A percentile compares a stretch with the other conserved stretches of the same genome.
These are phyloP conservation scores for Sebastes steindachneri DNA, from an alignment of 2,797 vertebrate species.

Conservation along the genomic window DNA sequence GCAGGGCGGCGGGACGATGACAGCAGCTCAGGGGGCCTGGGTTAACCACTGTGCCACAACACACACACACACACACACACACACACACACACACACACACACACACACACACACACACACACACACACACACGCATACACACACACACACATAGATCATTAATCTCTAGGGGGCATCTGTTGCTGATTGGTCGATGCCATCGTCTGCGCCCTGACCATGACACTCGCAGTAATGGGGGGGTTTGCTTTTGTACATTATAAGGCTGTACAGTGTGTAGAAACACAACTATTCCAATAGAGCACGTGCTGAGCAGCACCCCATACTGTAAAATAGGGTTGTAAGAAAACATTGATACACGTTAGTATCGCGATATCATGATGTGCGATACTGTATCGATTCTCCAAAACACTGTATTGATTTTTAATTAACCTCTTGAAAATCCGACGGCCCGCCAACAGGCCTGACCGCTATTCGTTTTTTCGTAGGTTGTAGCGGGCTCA, in stretches of 20 bases:
- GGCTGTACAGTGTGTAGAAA: slow-evolving; percentile 11
- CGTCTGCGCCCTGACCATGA: slow-evolving; percentile 42
- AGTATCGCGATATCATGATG: too few relatives aligned
- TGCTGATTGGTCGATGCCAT: slow-evolving; percentile 59
- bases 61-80: not conserved
- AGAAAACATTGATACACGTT: too few relatives aligned
- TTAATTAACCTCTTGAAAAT: not conserved
- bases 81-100: not conserved
- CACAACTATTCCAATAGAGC: slow-evolving; percentile 24
- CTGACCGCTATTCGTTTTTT: too few relatives aligned
- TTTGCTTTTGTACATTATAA: slow-evolving; percentile 42
- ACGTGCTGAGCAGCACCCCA: slow-evolving; percentile 44
- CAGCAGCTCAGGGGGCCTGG: slow-evolving; percentile 43
- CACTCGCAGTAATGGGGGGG: slow-evolving; percentile 40
- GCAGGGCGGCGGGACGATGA: slow-evolving; percentile 50
- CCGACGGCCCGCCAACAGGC: too few relatives aligned
- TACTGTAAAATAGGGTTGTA: not conserved
- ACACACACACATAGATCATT: slow-evolving; percentile 23
- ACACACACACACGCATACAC: not conserved
- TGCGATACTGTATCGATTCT: too few relatives aligned
- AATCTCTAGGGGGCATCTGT: slow-evolving; percentile 55
- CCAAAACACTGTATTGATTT: too few relatives aligned
- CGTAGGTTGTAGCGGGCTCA: too few relatives aligned
- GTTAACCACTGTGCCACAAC: slow-evolving; percentile 28
- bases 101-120: not conserved